Percentiles rank a stretch among this genome's conserved stretches.
Evolutionary conservation across 2,113 vertebrate genomes (phyloP).

Genomic region (Tupaia tana): DNA sequence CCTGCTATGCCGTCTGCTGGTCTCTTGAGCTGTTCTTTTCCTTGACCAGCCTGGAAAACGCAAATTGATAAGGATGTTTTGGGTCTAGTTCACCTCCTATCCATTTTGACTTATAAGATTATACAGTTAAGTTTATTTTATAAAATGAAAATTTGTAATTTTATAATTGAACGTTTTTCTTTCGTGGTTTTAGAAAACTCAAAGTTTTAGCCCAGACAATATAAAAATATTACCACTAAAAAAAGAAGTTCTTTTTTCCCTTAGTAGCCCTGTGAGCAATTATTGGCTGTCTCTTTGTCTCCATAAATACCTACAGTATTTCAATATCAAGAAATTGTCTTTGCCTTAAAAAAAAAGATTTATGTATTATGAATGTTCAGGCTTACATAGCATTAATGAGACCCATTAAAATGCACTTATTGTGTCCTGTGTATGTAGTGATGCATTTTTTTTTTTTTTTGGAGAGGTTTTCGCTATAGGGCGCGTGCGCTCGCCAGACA

Average conservation of each 20-base stretch:
- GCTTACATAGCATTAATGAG: neutral
- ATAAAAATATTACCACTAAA: neutral
- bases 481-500: too few species aligned
- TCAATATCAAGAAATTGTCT: neutral
- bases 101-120: conserved; percentile 28
- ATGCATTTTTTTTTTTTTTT: conserved; percentile 19
- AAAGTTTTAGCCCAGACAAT: neutral
- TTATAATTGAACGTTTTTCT: neutral
- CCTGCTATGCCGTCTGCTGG: too few species aligned
- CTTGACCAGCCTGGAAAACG: conserved; percentile 14
- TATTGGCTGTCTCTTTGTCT: conserved; percentile 1
- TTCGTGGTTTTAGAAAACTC: conserved; percentile 34
- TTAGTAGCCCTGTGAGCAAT: neutral
- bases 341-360: neutral
- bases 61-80: conserved; percentile 28
- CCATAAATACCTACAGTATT: neutral
- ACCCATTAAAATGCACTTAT: neutral
- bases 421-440: neutral
- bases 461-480: too few species aligned
- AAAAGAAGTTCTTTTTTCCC: neutral
- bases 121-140: neutral
- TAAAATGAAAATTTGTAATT: conserved; percentile 49
- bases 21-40: conserved; percentile 15
- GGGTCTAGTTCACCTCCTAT: neutral
- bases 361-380: neutral